Percentiles rank a stretch among this genome's conserved stretches.
These are phyloP conservation scores for Akabosia matsudoensis DNA, from an alignment of 1,140 invertebrate genomes.

Conservation along the genomic window DNA sequence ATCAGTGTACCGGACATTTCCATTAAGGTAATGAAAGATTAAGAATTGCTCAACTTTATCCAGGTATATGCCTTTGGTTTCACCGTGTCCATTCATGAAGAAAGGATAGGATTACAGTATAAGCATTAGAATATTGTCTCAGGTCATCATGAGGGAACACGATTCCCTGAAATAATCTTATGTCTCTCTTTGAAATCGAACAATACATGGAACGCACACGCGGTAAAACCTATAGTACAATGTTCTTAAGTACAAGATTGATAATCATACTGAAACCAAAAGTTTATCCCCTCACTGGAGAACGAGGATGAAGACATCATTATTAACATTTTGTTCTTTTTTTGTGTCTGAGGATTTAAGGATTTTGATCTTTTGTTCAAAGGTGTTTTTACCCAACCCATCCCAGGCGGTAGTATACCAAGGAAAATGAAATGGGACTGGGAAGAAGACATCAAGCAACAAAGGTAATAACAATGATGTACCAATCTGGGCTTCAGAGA, in stretches of 20 bases:
- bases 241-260: background rate
- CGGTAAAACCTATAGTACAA: too few relatives aligned
- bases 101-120: constrained; percentile 17
- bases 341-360: constrained; percentile 15
- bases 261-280: too few relatives aligned
- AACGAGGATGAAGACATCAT: constrained; percentile 2
- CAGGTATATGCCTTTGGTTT: background rate
- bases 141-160: too few relatives aligned
- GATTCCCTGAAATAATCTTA: background rate
- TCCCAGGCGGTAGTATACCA: background rate
- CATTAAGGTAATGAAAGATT: background rate
- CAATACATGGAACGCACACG: background rate
- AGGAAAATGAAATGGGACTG: background rate
- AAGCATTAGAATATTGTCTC: too few relatives aligned
- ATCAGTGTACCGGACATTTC: too few relatives aligned
- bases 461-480: background rate
- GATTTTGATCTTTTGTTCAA: constrained; percentile 14
- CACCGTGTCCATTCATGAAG: background rate
- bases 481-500: too few relatives aligned
- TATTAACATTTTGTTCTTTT: constrained; percentile 12
- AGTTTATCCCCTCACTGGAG: too few relatives aligned
- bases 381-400: background rate
- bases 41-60: background rate
- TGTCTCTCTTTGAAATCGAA: background rate
- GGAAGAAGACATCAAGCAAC: background rate